A percentile compares a stretch with the other conserved stretches of the same genome.
Conservation (phyloP, 2,113 vertebrate genomes). For the Oryzias melastigma region DNA sequence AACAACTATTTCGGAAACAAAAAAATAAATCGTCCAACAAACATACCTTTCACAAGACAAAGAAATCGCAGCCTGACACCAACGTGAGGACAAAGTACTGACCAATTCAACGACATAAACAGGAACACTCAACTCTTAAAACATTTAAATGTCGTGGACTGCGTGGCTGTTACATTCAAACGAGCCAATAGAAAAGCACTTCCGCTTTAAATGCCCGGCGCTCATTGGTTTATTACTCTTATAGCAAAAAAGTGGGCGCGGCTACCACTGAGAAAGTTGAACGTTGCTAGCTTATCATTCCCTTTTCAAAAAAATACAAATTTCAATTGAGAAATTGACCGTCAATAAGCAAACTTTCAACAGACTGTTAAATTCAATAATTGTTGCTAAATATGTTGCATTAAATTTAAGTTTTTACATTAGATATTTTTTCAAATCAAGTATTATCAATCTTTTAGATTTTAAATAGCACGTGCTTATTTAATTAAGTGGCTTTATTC, state of each 20-base stretch:
- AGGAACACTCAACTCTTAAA: conserved; percentile 32
- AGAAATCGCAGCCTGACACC: not conserved
- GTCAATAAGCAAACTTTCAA: no score
- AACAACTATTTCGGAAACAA: no score
- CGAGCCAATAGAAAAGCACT: conserved; percentile 61
- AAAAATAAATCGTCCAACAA: no score
- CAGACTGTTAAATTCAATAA: no score
- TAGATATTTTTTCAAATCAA: no score
- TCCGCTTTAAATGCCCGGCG: not conserved
- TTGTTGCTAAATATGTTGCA: no score
- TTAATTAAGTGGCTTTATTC: no score
- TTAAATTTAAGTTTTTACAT: not conserved
- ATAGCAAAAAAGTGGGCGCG: conserved; percentile 9
- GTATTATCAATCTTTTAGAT: not conserved
- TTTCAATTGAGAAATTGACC: no score
- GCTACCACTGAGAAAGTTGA: conserved; percentile 11
- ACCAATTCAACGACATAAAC: not conserved
- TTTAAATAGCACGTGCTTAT: not conserved
- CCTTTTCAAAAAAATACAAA: no score
- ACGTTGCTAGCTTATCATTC: conserved; percentile 7
- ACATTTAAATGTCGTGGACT: conserved; percentile 69
- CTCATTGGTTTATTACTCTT: conserved; percentile 55
- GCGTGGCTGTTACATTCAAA: conserved; percentile 66
- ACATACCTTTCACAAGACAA: conserved; percentile 39
- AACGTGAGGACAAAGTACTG: not conserved